Evolutionary conservation across 2,888 invertebrate genomes (phyloP).

Genomic region (Eupithecia tripunctaria): DNA sequence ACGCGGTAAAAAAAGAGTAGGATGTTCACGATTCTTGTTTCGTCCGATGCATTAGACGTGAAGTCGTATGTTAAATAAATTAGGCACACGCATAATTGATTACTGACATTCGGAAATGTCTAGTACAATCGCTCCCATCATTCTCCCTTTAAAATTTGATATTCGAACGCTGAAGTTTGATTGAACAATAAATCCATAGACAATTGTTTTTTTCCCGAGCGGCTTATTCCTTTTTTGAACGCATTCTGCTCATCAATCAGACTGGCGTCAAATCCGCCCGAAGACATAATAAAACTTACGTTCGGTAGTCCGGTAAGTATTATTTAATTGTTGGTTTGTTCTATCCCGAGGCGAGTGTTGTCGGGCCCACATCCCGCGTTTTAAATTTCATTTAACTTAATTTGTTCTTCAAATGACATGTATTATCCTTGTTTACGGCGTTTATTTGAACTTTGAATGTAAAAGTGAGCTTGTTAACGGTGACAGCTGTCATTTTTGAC

Average conservation of each 20-base stretch:
- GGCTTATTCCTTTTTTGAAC: slow-evolving; percentile 42
- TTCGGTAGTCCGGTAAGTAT: slow-evolving; percentile 80
- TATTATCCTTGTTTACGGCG: slow-evolving; percentile 41
- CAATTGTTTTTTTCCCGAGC: slow-evolving; percentile 22
- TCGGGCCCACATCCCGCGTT: slow-evolving; percentile 57
- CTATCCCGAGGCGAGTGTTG: slow-evolving; percentile 64
- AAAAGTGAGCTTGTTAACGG: slow-evolving; percentile 27
- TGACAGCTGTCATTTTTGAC: slow-evolving; percentile 43
- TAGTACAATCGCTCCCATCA: slow-evolving; percentile 37
- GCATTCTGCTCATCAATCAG: slow-evolving; percentile 70
- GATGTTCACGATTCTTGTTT: slow-evolving; percentile 72
- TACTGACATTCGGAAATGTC: slow-evolving; percentile 47
- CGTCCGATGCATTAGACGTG: slow-evolving; percentile 72
- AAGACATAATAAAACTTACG: slow-evolving; percentile 76
- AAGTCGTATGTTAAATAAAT: slow-evolving; percentile 70
- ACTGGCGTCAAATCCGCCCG: slow-evolving; percentile 76
- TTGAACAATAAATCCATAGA: slow-evolving; percentile 34
- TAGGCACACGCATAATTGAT: slow-evolving; percentile 67
- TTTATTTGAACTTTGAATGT: slow-evolving; percentile 38
- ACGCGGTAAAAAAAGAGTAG: slow-evolving; percentile 60
- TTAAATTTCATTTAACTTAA: slow-evolving; percentile 57
- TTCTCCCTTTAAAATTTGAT: slow-evolving; percentile 21
- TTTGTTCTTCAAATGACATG: slow-evolving; percentile 53
- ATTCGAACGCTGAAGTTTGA: slow-evolving; percentile 12
- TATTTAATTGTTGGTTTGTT: slow-evolving; percentile 81